Evolutionary conservation across 2,797 vertebrate genomes (phyloP), one percentile per base, ranked within the genome.

Genomic region (Sebastes kiyomatsui): DNA sequence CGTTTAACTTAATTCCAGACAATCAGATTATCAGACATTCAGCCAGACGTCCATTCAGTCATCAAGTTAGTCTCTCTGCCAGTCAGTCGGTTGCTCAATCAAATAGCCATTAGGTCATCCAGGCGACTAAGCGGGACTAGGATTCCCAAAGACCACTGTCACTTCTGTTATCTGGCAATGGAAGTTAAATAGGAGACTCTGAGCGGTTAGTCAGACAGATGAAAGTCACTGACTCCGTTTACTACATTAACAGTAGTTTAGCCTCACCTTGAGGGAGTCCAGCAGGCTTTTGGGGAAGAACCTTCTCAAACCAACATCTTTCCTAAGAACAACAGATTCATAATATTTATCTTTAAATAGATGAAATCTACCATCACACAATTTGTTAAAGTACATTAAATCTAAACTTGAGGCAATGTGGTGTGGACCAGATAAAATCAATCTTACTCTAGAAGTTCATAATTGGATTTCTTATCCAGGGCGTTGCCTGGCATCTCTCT

Each of bases 391-490:
- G 55, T 14, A 27, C 1, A 3, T 16, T 11, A 18, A 14, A 52
- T 42, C 4, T 52, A 35, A 18, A 76, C 46, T 2, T 2, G 6
- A 70, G n/a, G 11, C 2, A 56, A 49, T 13, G 20, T 9, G 0
- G 28, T 6, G 3, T n/a, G 22, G 11, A 32, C 4, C 20, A 59
- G 66, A 67, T 23, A 16, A 78, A 72, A 75, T 28, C 6, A 35
- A 30, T 96, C 97, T 98, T 95, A 99, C 99, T 99, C 99, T 91
- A 99, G 92, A 42, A 99, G 96, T 94, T 99, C 99, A 81, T 99
- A 99, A 95, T 99, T 99, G 7, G 98, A 99, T 93, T 99, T 99
- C 96, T 99, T 99, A 87, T 99, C 99, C 68, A 99, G 95, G 1
- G 99, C 98, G 6, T 99, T 99, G 82, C 97, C 98, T 60, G 97